These are phyloP conservation scores for Drosophila parthenogenetica DNA, from an alignment of 2,888 invertebrate species.

Conservation along the genomic window DNA sequence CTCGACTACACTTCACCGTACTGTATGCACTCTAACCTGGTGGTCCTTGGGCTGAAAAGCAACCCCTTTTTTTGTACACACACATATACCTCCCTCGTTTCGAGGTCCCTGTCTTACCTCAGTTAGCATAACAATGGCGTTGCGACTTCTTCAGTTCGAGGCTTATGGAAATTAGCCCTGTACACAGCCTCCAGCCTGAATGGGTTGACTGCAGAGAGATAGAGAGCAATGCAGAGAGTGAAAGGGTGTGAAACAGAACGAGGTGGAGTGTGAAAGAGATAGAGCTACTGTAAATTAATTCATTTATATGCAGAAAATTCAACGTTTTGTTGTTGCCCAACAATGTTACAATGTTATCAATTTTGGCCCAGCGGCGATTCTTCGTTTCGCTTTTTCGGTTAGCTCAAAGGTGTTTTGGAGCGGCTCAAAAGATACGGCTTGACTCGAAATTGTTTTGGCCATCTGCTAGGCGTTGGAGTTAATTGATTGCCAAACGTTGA, in stretches of 20 bases:
- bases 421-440: conserved; percentile 35
- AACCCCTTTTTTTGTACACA: conserved; percentile 59
- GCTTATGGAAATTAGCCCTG: conserved; percentile 78
- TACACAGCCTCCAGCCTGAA: conserved; percentile 65
- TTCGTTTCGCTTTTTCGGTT: conserved; percentile 37
- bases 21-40: conserved; percentile 46
- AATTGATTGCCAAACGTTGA: conserved; percentile 58
- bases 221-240: background rate
- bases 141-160: conserved; percentile 67
- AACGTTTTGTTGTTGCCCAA: conserved; percentile 54
- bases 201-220: conserved; percentile 22
- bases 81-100: conserved; percentile 7
- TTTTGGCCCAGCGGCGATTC: conserved; percentile 67
- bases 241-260: background rate
- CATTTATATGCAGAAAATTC: conserved; percentile 83
- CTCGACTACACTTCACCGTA: conserved; percentile 22
- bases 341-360: conserved; percentile 80
- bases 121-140: conserved; percentile 81
- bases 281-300: conserved; percentile 75
- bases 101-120: conserved; percentile 13
- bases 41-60: conserved; percentile 51
- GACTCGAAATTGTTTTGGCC: conserved; percentile 23
- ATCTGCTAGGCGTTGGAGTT: conserved; percentile 39
- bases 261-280: background rate
- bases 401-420: conserved; percentile 17